Evolutionary conservation across 1,140 invertebrate species (phyloP), one percentile per base, ranked within the genome.

Genomic region (Bombus picipes): DNA sequence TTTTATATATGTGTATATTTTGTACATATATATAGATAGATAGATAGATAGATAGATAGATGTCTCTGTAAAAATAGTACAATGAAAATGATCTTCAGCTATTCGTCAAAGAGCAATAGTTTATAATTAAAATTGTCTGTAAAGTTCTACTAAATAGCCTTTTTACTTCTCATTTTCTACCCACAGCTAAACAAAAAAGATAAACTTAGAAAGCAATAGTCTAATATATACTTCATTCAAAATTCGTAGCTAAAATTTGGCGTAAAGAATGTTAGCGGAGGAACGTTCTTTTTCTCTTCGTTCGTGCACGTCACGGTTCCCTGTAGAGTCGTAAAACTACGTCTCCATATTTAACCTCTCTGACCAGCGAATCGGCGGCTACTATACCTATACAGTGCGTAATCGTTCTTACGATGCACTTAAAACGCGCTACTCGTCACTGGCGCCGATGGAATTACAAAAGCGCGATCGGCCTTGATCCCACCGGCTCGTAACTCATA

Each of bases 381-480:
- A 74, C 73, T 77, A 82, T 88, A 83, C 86, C 59, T 62, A 18
- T 32, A 92, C 88, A 91, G 87, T 90, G 86, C 79, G 81, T 90
- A 92, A 92, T 91, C 89, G 72, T 76, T 72, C 77, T 77, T 74
- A 86, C 72, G 79, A 86, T 91, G 78, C 87, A 86, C 77, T 74
- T 89, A 90, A 91, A 90, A 83, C 87, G 87, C 87, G 84, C 76
- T 74, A 88, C 79, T 59, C 89, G 90, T 90, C 71, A 82, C 82
- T 66, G 41, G 81, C 83, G 66, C 41, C 79, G 83, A 91, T 91
- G 89, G 91, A 93, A 92, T 93, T 93, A 89, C 90, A 82, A 87
- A 85, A 91, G 85, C 89, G 66, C 89, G 91, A 94, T 93, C 91
- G 90, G 85, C 70, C 87, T 92, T 91, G 89, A 93, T 93, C 83